Base-by-base conservation (phyloP, 2,888 invertebrate genomes). In the Limnephilus marmoratus region DNA sequence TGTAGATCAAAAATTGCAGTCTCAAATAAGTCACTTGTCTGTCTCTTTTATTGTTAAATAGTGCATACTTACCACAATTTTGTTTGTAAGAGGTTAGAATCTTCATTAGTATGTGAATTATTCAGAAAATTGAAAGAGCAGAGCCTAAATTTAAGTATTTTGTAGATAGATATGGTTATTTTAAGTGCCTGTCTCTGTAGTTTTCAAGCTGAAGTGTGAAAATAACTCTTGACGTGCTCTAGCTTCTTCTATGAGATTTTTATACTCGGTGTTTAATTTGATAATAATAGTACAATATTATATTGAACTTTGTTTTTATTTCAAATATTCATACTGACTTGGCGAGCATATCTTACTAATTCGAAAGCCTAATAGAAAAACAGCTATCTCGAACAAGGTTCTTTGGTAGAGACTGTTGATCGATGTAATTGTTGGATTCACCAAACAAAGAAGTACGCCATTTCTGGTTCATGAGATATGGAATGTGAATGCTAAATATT, bases 401-500 rank as follows among this genome's bases (percentile, higher is more conserved):
- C 29, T 18, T 34, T 82, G 15, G 82, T 82, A 34, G 34, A 82
- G 34, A 82, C 15, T 82, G 15, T 82, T 82, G 82, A 82, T 82
- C 82, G 82, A 82, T 82, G 68, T n/a, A 68, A 68, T 68, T 68
- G 68, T 68, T 68, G 24, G 68, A 68, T 68, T 68, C 24, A 68
- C 68, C 24, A 24, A 68, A 68, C 68, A 68, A 24, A 68, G 24
- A 68, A 68, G 7, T n/a, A 68, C 24, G 68, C 24, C 68, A 68
- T 9, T 68, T 68, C 68, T 68, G 68, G 68, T 68, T 9, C 9
- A 9, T 18, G 68, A 68, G 7, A n/a, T 68, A 68, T 68, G 24
- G 1, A 68, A 68, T 68, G 9, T 68, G 49, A 53, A 68, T 68
- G 24, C 9, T 68, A 68, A 68, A 68, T 68, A 68, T 24, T 9